These are phyloP conservation scores for Brachirus orientalis DNA, from an alignment of 2,113 vertebrate genomes.

Conservation along the genomic window DNA sequence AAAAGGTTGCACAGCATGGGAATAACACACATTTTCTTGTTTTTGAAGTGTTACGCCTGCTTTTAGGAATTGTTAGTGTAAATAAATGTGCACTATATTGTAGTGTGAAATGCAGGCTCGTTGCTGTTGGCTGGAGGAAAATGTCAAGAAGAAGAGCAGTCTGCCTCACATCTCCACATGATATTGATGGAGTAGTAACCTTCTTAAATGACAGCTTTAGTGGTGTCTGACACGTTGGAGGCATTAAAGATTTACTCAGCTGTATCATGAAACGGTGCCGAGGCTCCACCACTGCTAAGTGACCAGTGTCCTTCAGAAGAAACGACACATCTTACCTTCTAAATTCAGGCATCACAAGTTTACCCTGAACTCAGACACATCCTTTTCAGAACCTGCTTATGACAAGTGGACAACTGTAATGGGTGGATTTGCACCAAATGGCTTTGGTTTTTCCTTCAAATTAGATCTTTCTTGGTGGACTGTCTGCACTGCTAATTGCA, in stretches of 20 bases:
- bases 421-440: too few species aligned
- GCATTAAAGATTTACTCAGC: conserved; percentile 57
- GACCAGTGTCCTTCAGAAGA: conserved; percentile 43
- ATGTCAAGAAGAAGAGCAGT: conserved; percentile 44
- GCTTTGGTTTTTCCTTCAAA: too few species aligned
- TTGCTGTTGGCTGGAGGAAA: conserved; percentile 31
- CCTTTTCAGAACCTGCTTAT: too few species aligned
- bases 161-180: conserved; percentile 18
- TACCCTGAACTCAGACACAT: too few species aligned
- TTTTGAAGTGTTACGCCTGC: conserved; percentile 10
- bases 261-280: conserved; percentile 17
- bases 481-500: background rate
- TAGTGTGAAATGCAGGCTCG: conserved; percentile 10
- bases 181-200: conserved; percentile 41
- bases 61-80: background rate
- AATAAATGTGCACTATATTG: conserved; percentile 23
- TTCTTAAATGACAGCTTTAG: conserved; percentile 61
- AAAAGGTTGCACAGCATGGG: too few species aligned
- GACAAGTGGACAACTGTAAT: too few species aligned
- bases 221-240: conserved; percentile 27
- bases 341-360: too few species aligned
- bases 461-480: too few species aligned
- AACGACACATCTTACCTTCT: background rate
- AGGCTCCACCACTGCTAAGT: conserved; percentile 4
- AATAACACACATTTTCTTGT: conserved; percentile 12